A percentile compares a stretch with the other conserved stretches of the same genome.
These are phyloP conservation scores for Caranx ignobilis DNA, from an alignment of 2,113 vertebrate species.

Conservation along the genomic window DNA sequence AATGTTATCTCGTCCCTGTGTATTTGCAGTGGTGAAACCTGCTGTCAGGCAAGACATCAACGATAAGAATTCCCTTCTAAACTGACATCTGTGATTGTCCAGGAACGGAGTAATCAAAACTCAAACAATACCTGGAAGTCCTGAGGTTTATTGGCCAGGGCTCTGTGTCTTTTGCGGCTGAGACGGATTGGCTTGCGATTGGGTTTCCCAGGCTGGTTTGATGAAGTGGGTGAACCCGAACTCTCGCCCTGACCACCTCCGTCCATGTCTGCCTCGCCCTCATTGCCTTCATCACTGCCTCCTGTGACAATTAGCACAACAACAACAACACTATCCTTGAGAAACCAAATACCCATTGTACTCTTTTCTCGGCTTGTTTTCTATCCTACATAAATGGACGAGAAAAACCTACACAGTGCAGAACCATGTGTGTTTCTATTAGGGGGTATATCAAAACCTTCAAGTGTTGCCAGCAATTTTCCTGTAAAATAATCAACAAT, in stretches of 20 bases:
- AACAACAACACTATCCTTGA: neutral
- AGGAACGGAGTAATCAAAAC: constrained; percentile 34
- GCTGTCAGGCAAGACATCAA: constrained; percentile 27
- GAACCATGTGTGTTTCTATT: neutral
- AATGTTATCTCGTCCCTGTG: neutral
- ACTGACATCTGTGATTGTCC: constrained; percentile 9
- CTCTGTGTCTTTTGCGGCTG: constrained; percentile 83
- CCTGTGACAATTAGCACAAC: constrained; percentile 27
- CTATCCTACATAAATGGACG: no score
- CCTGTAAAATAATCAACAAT: neutral
- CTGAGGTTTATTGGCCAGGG: constrained; percentile 92
- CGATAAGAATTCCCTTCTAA: neutral
- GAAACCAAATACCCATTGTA: neutral
- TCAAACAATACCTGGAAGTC: constrained; percentile 93
- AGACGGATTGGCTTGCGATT: constrained; percentile 82
- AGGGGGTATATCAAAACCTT: no score
- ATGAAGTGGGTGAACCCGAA: constrained; percentile 48
- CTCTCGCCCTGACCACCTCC: constrained; percentile 54
- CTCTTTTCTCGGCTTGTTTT: neutral
- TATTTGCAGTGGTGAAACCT: neutral
- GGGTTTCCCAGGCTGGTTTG: constrained; percentile 82
- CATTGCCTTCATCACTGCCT: constrained; percentile 80
- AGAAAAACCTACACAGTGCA: neutral
- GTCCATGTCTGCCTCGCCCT: constrained; percentile 76
- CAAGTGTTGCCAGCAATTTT: neutral